Base-by-base conservation (phyloP, 1,140 invertebrate species). In the Solenopsis fugax region DNA sequence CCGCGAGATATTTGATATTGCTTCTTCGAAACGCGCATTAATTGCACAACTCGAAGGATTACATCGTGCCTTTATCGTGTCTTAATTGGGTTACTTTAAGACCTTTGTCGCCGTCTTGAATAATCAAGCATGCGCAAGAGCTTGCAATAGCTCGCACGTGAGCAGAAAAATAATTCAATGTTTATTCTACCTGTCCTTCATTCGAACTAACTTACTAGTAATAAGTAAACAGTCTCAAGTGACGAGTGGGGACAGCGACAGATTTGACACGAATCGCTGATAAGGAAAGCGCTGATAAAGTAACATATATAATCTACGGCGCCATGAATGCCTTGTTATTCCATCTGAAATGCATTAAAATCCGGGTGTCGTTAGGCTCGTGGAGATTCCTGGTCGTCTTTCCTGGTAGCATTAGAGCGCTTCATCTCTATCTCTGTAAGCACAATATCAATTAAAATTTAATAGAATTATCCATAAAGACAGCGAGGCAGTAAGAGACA, bases 251-350 rank as follows among this genome's bases (percentile, higher is more conserved):
- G 81, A 67, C 34, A 73, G n/a, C 7, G 9, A 10, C 50, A 76
- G 73, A 90, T 91, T 89, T 71, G 62, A 41, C 77, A 65, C 29
- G 48, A 80, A 80, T 69, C 29, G 45, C 76, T 76, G 91, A 92
- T 92, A 92, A 92, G 78, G 45, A 58, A 82, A 72, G 37, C 29
- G 72, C 91, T 93, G 93, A 93, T 94, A 94, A 93, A 93, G 65
- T 64, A 37, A 86, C 86, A 54, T 93, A 93, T 93, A 94, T 93
- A 92, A 91, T 89, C 69, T 88, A 85, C 80, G 81, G 77, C 87
- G 48, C 67, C 65, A 37, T 81, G 64, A 84, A 88, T 69, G 69
- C 37, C 24, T 62, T 87, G 21, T 81, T 89, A 93, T 86, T 92
- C 62, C 67, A 67, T 64, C 34, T 85, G 89, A 58, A 87, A 91